phyloP scores from a whole-genome alignment of 2,888 invertebrate species.

The Limnephilus rhombicus region DNA sequence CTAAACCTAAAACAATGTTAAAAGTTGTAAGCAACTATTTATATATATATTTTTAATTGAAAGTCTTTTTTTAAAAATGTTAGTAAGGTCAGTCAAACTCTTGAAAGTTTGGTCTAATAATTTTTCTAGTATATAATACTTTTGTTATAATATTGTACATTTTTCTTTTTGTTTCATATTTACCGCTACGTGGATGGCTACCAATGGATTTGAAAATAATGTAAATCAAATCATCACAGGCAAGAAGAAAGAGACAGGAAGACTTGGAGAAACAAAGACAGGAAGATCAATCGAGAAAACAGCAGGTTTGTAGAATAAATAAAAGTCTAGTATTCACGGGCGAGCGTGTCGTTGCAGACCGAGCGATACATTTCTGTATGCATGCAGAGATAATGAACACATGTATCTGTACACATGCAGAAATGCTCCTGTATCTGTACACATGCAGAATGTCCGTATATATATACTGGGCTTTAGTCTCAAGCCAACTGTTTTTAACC shows the following conservation, averaged over 20 bases:
- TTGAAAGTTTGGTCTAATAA: not conserved
- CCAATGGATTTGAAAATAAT: not conserved
- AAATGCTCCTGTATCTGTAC: too few species aligned
- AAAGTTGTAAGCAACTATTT: not conserved
- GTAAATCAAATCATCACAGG: slow-evolving; percentile 76
- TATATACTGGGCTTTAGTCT: not conserved
- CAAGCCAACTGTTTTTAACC: not conserved
- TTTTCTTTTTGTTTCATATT: slow-evolving; percentile 74
- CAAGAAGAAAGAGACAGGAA: slow-evolving; percentile 91
- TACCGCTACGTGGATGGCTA: slow-evolving; percentile 3
- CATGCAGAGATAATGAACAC: too few species aligned
- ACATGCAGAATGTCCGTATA: too few species aligned
- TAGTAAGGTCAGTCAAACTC: not conserved
- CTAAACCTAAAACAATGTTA: too few species aligned
- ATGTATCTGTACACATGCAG: too few species aligned
- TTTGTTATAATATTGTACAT: slow-evolving; percentile 66
- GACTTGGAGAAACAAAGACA: slow-evolving; percentile 90
- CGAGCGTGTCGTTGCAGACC: too few species aligned
- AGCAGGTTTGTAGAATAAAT: slow-evolving; percentile 82
- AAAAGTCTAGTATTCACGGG: not conserved
- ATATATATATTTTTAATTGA: too few species aligned
- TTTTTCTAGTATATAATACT: not conserved
- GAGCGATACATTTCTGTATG: too few species aligned
- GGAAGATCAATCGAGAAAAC: slow-evolving; percentile 90
- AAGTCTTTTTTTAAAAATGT: not conserved